These are phyloP conservation scores for Temnothorax nylanderi DNA, from an alignment of 1,140 invertebrate species.

Conservation along the genomic window DNA sequence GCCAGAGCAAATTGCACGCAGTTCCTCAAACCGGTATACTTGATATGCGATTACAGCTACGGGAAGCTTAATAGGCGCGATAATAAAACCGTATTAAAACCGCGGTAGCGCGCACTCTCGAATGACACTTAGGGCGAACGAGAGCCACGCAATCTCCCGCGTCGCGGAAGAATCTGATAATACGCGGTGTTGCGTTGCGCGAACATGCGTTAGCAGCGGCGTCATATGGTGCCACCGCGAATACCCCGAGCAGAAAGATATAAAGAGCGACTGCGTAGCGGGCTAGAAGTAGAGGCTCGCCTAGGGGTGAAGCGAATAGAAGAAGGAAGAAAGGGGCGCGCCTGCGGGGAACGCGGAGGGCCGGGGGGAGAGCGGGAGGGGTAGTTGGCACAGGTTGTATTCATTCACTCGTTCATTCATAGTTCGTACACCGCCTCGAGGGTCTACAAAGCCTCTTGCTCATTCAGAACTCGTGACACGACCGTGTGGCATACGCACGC, in stretches of 20 bases:
- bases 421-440: slow-evolving; percentile 74
- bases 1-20: background rate
- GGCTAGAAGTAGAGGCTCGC: slow-evolving; percentile 39
- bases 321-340: slow-evolving; percentile 58
- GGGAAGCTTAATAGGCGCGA: slow-evolving; percentile 25
- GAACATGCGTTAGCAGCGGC: background rate
- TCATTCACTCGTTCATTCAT: slow-evolving; percentile 76
- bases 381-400: slow-evolving; percentile 73
- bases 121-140: slow-evolving; percentile 24
- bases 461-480: slow-evolving; percentile 75
- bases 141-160: slow-evolving; percentile 22
- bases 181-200: background rate
- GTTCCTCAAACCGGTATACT: slow-evolving; percentile 2
- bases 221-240: slow-evolving; percentile 19
- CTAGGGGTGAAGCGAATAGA: slow-evolving; percentile 59
- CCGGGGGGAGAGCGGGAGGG: background rate
- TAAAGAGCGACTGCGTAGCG: slow-evolving; percentile 3
- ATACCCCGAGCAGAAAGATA: background rate
- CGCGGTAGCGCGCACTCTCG: background rate
- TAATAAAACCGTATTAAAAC: slow-evolving; percentile 41
- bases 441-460: slow-evolving; percentile 74
- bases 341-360: background rate
- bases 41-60: background rate
- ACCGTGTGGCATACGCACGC: slow-evolving; percentile 12
- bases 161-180: background rate